Percentiles rank a stretch among this genome's conserved stretches.
Conservation (phyloP, 2,113 vertebrate genomes). For the Phylloscopus trochilus region DNA sequence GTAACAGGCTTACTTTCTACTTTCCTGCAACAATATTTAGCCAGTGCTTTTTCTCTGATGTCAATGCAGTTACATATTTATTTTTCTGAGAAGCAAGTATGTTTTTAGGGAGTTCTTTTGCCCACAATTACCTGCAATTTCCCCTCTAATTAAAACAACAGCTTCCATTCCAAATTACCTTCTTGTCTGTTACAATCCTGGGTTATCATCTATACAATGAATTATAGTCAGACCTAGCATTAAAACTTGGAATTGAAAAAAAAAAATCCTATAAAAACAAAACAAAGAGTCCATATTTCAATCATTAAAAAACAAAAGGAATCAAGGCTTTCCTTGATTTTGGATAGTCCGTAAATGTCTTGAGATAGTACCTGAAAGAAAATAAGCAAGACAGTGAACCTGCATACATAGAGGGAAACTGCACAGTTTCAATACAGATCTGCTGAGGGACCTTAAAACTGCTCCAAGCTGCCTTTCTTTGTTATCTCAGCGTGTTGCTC, state of each 20-base stretch:
- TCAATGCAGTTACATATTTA: not conserved
- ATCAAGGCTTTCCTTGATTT: constrained; percentile 86
- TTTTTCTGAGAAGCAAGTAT: not conserved
- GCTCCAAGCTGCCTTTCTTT: not conserved
- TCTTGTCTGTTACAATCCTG: not conserved
- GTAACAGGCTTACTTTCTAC: not conserved
- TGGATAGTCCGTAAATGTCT: constrained; percentile 86
- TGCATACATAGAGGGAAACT: not conserved
- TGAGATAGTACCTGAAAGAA: constrained; percentile 83
- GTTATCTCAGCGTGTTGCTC: not conserved
- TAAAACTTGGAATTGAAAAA: not conserved
- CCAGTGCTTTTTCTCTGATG: not conserved
- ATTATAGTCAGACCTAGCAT: not conserved
- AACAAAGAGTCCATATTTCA: constrained; percentile 12
- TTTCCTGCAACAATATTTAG: not conserved
- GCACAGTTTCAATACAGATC: not conserved
- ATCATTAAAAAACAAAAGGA: constrained; percentile 85
- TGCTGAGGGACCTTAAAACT: not conserved
- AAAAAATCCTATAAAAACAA: constrained; percentile 33
- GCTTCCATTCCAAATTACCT: not conserved
- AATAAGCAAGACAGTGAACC: constrained; percentile 47
- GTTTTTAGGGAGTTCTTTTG: not conserved
- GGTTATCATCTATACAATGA: not conserved
- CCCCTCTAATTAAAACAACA: not conserved
- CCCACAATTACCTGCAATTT: not conserved